Percentiles rank a stretch among this genome's conserved stretches.
Conservation (phyloP, 2,113 vertebrate genomes). For the Sarotherodon lohbergeri region DNA sequence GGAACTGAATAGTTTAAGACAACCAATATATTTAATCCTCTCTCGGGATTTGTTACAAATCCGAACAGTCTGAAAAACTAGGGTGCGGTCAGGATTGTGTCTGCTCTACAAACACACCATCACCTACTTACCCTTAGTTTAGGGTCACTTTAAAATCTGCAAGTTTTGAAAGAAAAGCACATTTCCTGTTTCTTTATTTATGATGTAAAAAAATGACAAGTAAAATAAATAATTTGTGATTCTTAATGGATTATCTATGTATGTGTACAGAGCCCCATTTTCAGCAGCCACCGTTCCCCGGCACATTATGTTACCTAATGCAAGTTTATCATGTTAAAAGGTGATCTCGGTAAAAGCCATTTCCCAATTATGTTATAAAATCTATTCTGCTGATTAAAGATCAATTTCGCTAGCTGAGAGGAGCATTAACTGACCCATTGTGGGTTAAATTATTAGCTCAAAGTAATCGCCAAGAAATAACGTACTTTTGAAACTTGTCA, state of each 20-base stretch:
- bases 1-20: background rate
- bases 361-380: background rate
- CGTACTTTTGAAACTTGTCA: background rate
- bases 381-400: background rate
- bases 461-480: background rate
- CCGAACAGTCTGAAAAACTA: background rate
- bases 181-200: background rate
- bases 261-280: background rate
- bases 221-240: background rate
- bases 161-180: background rate
- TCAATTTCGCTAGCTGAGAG: background rate
- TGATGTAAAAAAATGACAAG: background rate
- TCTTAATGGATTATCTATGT: background rate
- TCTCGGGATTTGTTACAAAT: conserved; percentile 18
- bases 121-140: background rate
- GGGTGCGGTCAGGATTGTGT: background rate
- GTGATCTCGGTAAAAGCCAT: background rate
- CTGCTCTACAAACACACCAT: background rate
- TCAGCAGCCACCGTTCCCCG: background rate
- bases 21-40: conserved; percentile 24
- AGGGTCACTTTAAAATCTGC: background rate
- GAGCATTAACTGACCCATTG: background rate
- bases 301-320: background rate
- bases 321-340: background rate
- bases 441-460: background rate